Conservation (phyloP, 23 tunicate genomes). For the Phallusia fumigata region DNA sequence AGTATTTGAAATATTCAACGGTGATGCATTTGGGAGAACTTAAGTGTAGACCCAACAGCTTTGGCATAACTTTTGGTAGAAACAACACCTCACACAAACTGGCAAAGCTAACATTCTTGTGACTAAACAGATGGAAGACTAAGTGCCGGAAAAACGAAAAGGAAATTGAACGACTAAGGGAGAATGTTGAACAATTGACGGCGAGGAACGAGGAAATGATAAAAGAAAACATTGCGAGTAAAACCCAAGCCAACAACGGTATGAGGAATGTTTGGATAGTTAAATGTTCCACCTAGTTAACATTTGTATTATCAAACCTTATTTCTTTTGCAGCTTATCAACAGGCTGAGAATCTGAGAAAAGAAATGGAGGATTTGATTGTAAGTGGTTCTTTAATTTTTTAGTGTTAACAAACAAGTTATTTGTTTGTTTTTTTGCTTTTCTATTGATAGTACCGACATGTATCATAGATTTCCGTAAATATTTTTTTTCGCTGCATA, state of each 20-base stretch:
- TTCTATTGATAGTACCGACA: no score
- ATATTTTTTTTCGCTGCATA: not conserved
- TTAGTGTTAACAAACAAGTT: not conserved
- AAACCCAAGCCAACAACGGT: conserved; percentile 84
- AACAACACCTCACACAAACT: no score
- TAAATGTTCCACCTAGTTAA: not conserved
- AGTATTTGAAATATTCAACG: no score
- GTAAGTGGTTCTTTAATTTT: conserved; percentile 42
- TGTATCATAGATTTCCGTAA: no score
- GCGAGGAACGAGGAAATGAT: conserved; percentile 69
- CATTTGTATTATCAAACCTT: not conserved
- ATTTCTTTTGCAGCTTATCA: conserved; percentile 62
- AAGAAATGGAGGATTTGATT: conserved; percentile 78
- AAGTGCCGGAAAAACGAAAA: conserved; percentile 93
- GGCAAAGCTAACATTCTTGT: no score
- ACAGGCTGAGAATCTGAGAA: conserved; percentile 69
- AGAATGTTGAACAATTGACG: conserved; percentile 66
- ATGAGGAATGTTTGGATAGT: not conserved
- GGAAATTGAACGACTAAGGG: conserved; percentile 72
- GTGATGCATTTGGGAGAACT: no score
- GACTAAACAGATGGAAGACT: conserved; percentile 59
- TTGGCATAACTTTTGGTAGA: no score
- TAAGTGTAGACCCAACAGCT: no score
- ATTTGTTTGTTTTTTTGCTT: no score
- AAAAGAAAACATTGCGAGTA: conserved; percentile 58